A percentile compares a stretch with the other conserved stretches of the same genome.
Evolutionary conservation across 30 jellyfish, hydroid and myxozoan genomes (phyloP).

Genomic region (Cassiopea andromeda): DNA sequence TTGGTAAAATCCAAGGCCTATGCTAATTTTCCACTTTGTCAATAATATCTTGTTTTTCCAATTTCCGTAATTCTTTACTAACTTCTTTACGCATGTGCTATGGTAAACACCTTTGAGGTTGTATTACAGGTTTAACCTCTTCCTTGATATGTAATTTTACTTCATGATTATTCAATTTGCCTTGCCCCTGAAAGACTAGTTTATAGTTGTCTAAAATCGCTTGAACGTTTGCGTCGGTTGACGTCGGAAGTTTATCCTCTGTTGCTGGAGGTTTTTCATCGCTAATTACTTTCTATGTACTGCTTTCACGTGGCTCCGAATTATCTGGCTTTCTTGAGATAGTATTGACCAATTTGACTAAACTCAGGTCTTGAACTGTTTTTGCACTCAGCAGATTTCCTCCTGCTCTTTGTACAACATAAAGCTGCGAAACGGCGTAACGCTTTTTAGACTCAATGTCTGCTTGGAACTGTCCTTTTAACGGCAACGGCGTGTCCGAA

Average conservation of each 20-base stretch:
- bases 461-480: background rate
- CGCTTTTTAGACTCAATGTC: background rate
- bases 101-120: conserved; percentile 1
- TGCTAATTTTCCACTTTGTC: conserved; percentile 1
- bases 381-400: background rate
- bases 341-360: background rate
- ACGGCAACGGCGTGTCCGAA: background rate
- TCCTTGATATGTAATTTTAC: background rate
- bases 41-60: background rate
- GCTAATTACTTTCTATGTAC: background rate
- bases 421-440: background rate
- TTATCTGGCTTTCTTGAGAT: background rate
- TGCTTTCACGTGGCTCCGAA: background rate
- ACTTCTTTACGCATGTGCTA: background rate
- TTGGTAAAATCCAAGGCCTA: conserved; percentile 49
- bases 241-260: background rate
- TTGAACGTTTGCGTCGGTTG: background rate
- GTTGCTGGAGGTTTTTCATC: background rate
- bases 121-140: background rate
- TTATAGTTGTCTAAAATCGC: background rate
- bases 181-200: background rate
- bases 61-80: background rate
- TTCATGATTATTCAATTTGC: background rate
- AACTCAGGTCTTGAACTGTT: background rate
- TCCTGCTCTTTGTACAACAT: background rate